These are phyloP conservation scores for Epinotia brunnichana DNA, from an alignment of 2,888 invertebrate species.

Conservation along the genomic window DNA sequence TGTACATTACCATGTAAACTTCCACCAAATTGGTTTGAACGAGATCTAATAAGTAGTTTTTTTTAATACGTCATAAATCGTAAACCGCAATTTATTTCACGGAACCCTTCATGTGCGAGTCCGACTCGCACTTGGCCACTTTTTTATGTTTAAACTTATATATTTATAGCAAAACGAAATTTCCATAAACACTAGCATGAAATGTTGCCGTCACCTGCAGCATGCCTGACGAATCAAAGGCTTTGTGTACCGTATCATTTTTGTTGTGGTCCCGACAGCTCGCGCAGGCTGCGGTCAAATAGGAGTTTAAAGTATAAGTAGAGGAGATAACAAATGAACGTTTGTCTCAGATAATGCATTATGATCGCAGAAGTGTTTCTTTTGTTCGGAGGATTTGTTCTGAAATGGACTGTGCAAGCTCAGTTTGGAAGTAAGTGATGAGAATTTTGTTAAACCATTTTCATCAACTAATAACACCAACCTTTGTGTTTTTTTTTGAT, in stretches of 20 bases:
- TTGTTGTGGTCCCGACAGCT: slow-evolving; percentile 62
- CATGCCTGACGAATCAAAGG: slow-evolving; percentile 63
- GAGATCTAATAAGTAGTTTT: no score
- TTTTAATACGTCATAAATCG: no score
- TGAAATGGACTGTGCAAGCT: slow-evolving; percentile 66
- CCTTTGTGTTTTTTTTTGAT: no score
- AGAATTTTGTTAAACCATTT: neutral
- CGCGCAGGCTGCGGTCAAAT: slow-evolving; percentile 26
- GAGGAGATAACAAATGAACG: slow-evolving; percentile 23
- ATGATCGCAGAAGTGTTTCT: slow-evolving; percentile 50
- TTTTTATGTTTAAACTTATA: no score
- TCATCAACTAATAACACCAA: no score
- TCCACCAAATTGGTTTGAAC: no score
- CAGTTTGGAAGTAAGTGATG: slow-evolving; percentile 77
- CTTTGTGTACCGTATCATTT: slow-evolving; percentile 74
- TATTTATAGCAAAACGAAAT: no score
- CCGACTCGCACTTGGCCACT: no score
- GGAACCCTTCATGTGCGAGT: no score
- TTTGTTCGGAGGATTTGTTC: slow-evolving; percentile 60
- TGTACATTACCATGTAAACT: no score
- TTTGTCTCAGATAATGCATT: slow-evolving; percentile 27
- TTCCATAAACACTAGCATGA: no score
- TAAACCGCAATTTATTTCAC: no score
- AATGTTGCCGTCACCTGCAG: slow-evolving; percentile 62
- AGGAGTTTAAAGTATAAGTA: neutral